Base-by-base conservation (phyloP, 1,140 invertebrate genomes). In the Drosophila cardini region DNA sequence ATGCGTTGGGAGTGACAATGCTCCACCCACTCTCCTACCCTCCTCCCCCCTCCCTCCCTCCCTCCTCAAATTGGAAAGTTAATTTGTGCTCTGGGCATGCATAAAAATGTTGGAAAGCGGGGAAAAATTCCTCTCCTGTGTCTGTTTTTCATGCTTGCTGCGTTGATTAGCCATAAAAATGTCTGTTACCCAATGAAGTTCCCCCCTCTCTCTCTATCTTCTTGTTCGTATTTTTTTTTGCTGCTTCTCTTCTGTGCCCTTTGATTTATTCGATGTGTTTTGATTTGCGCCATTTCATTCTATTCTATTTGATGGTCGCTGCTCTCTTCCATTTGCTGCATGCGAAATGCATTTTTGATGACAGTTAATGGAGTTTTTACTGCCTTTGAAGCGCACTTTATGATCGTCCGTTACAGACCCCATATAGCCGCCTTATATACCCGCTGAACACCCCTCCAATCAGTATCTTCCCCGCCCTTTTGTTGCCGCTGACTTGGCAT, bases 341-440 rank as follows among this genome's bases (percentile, higher is more conserved):
- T 83, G 62, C 76, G 80, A 87, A 87, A 87, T 87, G 84, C 83
- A 87, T 87, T 87, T 87, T 87, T 87, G 84, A 87, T 87, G 83
- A 76, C 83, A 89, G 83, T 89, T 87, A 87, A 87, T 87, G 84
- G 84, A 87, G 83, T 89, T 87, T 87, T 87, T 87, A 89, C 79
- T 83, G 83, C 70, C 80, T 74, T 80, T 62, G 68, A 85, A 71
- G 68, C 64, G 65, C 73, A 52, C 62, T 71, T 79, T 69, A 64
- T 73, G 78, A 34, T 40, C 30, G 40, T 42, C 46, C 40, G 16
- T 26, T 13, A 4, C 60, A 56, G 34, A 34, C 13, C 46, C 8
- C 32, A 18, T 9, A 8, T 26, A n/a, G 1, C 15, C 9, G 2
- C 13, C 6, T 9, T n/a, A 36, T 16, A 8, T n/a, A 36, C 38